These are phyloP conservation scores for Basileuterus tristriatus DNA, from an alignment of 2,797 vertebrate genomes.

Conservation along the genomic window DNA sequence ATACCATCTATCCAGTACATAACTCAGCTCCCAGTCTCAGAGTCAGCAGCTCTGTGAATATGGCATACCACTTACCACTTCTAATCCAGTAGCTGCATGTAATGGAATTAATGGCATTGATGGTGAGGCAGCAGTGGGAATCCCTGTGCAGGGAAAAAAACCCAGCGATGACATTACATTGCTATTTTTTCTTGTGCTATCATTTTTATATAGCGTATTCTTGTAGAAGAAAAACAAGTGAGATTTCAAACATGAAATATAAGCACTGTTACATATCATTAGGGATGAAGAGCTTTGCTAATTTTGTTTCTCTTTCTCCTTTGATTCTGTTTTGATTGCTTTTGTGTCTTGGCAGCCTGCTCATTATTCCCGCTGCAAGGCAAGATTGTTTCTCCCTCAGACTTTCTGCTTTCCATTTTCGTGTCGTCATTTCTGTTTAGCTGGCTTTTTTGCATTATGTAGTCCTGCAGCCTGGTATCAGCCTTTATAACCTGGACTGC, in stretches of 20 bases:
- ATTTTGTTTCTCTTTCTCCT: conserved; percentile 38
- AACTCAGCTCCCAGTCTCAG: neutral
- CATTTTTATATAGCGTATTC: neutral
- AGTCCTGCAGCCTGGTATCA: conserved; percentile 15
- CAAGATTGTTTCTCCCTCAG: conserved; percentile 77
- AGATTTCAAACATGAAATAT: neutral
- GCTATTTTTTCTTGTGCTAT: neutral
- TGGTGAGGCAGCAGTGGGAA: neutral
- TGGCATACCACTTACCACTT: neutral
- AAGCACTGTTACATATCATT: neutral
- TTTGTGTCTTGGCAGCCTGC: conserved; percentile 56
- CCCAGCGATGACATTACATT: neutral
- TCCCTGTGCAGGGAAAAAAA: neutral
- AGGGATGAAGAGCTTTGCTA: neutral
- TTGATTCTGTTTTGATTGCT: conserved; percentile 48
- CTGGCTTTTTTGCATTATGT: neutral
- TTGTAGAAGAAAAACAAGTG: neutral
- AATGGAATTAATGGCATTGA: neutral
- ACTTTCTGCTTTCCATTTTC: conserved; percentile 56
- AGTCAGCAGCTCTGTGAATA: neutral
- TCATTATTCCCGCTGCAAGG: conserved; percentile 84
- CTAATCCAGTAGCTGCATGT: neutral
- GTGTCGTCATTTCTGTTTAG: conserved; percentile 22
- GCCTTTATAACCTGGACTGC: conserved; percentile 36
- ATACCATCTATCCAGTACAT: neutral